A percentile compares a stretch with the other conserved stretches of the same genome.
Evolutionary conservation across 2,797 vertebrate genomes (phyloP).

Genomic region (Acrocephalus scirpaceus): DNA sequence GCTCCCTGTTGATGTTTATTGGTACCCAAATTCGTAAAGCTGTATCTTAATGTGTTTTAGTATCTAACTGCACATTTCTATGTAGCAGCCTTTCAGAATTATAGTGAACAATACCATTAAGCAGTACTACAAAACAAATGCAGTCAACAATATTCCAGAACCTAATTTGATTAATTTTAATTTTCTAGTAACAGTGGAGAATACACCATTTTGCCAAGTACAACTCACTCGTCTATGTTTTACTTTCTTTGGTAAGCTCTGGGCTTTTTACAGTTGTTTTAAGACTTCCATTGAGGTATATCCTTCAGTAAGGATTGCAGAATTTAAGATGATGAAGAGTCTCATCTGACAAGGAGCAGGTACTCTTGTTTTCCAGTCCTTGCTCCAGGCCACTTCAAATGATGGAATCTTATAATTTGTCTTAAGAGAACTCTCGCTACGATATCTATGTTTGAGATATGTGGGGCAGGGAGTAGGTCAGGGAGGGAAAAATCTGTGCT

Average conservation of each 20-base stretch:
- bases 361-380: background rate
- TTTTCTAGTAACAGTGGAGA: conserved; percentile 34
- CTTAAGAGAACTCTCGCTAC: background rate
- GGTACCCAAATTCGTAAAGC: background rate
- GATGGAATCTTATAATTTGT: background rate
- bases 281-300: background rate
- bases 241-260: conserved; percentile 20
- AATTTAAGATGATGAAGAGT: background rate
- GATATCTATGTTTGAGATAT: background rate
- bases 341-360: background rate
- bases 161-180: conserved; percentile 37
- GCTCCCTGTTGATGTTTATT: background rate
- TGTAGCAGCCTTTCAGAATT: conserved; percentile 7
- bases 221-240: conserved; percentile 27
- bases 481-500: background rate
- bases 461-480: too few relatives aligned
- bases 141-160: conserved; percentile 27
- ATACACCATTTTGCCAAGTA: conserved; percentile 32
- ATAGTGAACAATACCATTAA: conserved; percentile 12
- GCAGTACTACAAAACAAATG: conserved; percentile 51
- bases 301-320: background rate
- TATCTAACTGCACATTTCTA: conserved; percentile 22
- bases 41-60: conserved; percentile 8
- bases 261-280: conserved; percentile 2
- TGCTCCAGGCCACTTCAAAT: background rate